phyloP scores from a whole-genome alignment of 2,113 vertebrate genomes.

The Oophaga pumilio region DNA sequence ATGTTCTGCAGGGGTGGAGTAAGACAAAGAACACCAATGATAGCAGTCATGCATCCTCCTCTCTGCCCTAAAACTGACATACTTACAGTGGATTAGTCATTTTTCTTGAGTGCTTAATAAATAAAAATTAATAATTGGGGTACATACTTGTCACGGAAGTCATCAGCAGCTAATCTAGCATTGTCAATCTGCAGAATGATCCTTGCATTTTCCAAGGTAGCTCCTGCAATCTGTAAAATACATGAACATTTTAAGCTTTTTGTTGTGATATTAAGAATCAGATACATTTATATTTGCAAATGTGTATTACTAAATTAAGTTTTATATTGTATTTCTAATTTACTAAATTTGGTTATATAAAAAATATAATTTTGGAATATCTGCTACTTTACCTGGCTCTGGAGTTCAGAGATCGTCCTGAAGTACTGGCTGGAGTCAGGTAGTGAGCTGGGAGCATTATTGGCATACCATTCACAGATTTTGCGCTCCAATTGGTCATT shows the following conservation, averaged over 20 bases:
- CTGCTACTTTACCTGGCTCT: conserved; percentile 32
- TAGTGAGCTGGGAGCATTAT: conserved; percentile 41
- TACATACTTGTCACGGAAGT: conserved; percentile 43
- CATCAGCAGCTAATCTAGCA: conserved; percentile 45
- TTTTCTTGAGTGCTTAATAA: too few species aligned
- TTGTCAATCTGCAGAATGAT: conserved; percentile 46
- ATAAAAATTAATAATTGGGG: background rate
- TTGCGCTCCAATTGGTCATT: conserved; percentile 71
- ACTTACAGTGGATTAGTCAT: too few species aligned
- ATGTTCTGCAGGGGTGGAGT: too few species aligned
- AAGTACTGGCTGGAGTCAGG: conserved; percentile 66
- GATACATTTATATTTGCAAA: background rate
- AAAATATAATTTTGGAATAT: background rate
- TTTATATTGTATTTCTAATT: background rate
- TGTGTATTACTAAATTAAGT: background rate
- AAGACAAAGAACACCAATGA: too few species aligned
- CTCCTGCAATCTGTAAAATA: conserved; percentile 30
- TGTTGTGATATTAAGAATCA: background rate
- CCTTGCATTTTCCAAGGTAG: conserved; percentile 39
- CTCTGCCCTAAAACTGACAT: too few species aligned
- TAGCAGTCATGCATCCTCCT: too few species aligned
- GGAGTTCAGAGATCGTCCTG: conserved; percentile 70
- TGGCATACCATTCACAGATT: conserved; percentile 67
- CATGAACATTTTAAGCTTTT: background rate
- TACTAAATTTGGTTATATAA: background rate